phyloP scores from a whole-genome alignment of 2,113 vertebrate species.

The Sigmodon hispidus region DNA sequence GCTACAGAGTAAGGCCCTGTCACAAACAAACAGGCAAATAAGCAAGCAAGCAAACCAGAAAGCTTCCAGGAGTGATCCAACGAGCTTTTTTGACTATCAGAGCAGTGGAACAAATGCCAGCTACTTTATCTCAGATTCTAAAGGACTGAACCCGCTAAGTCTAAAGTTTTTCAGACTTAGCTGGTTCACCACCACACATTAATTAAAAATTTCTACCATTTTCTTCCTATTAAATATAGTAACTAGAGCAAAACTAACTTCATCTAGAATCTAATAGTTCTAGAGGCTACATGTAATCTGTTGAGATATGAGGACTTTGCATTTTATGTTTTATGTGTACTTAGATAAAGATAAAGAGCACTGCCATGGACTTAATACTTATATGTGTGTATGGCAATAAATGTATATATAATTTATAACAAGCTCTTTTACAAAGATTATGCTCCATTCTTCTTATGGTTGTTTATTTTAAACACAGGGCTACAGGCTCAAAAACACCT shows the following conservation, averaged over 20 bases:
- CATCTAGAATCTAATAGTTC: neutral
- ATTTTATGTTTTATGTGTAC: neutral
- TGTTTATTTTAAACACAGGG: neutral
- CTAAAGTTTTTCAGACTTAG: neutral
- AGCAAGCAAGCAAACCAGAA: neutral
- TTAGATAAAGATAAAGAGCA: neutral
- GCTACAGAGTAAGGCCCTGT: no score
- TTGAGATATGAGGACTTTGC: neutral
- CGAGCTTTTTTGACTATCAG: neutral
- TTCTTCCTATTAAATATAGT: constrained; percentile 33
- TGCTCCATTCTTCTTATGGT: neutral
- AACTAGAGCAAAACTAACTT: constrained; percentile 20
- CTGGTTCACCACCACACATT: constrained; percentile 40
- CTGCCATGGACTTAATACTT: neutral
- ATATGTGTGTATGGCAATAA: neutral
- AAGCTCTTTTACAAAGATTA: neutral
- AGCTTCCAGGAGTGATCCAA: neutral
- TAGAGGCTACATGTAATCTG: neutral
- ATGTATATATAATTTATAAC: neutral
- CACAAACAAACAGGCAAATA: neutral
- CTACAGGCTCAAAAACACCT: neutral
- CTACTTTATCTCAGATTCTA: constrained; percentile 50
- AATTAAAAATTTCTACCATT: constrained; percentile 33
- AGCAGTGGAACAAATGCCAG: neutral
- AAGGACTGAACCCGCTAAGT: no score